A percentile compares a stretch with the other conserved stretches of the same genome.
phyloP scores from a whole-genome alignment of 2,113 vertebrate species.

The Ranitomeya variabilis region DNA sequence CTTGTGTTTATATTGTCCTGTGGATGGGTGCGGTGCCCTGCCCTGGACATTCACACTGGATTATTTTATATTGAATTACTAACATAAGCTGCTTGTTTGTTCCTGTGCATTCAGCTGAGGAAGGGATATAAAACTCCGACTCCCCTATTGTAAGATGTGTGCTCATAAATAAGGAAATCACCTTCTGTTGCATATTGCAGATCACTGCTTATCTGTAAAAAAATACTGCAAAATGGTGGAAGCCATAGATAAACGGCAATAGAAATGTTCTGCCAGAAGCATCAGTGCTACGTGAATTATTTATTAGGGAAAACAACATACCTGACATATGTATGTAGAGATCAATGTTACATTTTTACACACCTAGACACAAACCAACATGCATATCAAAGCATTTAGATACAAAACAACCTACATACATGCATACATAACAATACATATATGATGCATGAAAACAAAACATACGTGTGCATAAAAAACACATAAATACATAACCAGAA shows the following conservation, averaged over 20 bases:
- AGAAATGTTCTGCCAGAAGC: background rate
- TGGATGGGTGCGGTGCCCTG: background rate
- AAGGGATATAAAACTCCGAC: slow-evolving; percentile 14
- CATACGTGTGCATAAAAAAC: too few species aligned
- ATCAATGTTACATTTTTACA: background rate
- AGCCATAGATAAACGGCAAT: background rate
- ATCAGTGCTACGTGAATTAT: background rate
- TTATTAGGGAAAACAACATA: background rate
- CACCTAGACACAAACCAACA: too few species aligned
- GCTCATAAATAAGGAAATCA: slow-evolving; percentile 46
- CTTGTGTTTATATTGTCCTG: too few species aligned
- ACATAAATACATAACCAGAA: too few species aligned
- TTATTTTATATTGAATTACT: slow-evolving; percentile 26
- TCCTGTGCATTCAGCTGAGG: slow-evolving; percentile 34
- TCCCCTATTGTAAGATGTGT: slow-evolving; percentile 21
- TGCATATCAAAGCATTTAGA: too few species aligned
- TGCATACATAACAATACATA: too few species aligned
- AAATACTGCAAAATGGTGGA: background rate
- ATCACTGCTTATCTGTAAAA: background rate
- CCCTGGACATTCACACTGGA: background rate
- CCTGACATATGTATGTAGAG: background rate
- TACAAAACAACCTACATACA: too few species aligned
- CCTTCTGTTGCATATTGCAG: background rate
- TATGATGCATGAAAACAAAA: too few species aligned
- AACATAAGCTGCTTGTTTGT: slow-evolving; percentile 36